Base-by-base conservation (phyloP, 2,797 vertebrate species). In the Labroides dimidiatus region DNA sequence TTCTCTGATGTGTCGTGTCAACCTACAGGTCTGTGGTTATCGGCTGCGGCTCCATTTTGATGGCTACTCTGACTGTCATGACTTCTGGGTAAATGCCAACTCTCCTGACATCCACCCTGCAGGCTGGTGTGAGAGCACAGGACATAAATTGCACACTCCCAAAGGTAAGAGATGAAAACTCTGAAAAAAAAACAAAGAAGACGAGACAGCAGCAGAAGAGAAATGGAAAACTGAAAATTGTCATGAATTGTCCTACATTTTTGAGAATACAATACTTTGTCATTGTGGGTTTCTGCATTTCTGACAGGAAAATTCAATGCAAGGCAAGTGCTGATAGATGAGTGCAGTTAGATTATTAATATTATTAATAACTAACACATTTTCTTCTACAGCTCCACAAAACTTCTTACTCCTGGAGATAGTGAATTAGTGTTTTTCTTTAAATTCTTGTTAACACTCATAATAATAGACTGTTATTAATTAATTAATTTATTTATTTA, bases 81-180 rank as follows among this genome's bases (percentile, higher is more conserved):
- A 99, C 92, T 99, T 99, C 91, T 99, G 98, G 98, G 93, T 99
- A 80, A 99, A 98, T 1, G 96, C 95, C 45, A 96, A 96, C 89
- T 98, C 96, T 16, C 93, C 96, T 0, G 96, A 99, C 88, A 95
- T 99, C 87, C 96, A 99, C 73, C 94, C 95, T 0, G 91, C 95
- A 1, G 97, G 97, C 80, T 99, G 98, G 98, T 97, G 96, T 77
- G 97, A 99, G 89, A 96, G 95, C 90, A 99, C 96, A 0, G 95
- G 95, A 21, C 98, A 99, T 92, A 99, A 96, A 77, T 93, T 99
- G 63, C 96, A 99, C 88, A 97, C 96, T 41, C 98, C 97, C 0
- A 99, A 98, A 97, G 97, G 98, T 99, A 67, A 89, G 86, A 75
- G 48, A 57, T 79, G 58, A 80, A 16, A 21, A 20, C n/a, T 2